Conservation (phyloP, 2,888 invertebrate genomes). For the Elmis aenea region DNA sequence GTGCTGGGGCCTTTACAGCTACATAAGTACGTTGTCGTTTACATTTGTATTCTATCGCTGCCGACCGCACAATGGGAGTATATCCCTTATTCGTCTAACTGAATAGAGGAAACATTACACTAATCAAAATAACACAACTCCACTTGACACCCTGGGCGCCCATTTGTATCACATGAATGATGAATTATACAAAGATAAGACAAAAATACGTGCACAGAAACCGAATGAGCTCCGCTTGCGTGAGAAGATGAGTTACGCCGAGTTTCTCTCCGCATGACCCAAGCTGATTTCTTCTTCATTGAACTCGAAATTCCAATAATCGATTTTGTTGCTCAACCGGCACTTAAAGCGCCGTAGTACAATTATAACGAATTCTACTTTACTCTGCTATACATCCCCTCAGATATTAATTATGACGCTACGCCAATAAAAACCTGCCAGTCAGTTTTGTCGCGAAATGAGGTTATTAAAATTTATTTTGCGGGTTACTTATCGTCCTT, state of each 20-base stretch:
- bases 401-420: too few relatives aligned
- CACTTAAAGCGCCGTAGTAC: too few relatives aligned
- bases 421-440: too few relatives aligned
- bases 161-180: constrained; percentile 40
- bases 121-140: constrained; percentile 40
- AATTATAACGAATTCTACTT: too few relatives aligned
- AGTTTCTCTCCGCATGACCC: constrained; percentile 19
- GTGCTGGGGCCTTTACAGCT: too few relatives aligned
- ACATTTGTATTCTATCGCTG: constrained; percentile 38
- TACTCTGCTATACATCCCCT: too few relatives aligned
- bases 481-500: too few relatives aligned
- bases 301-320: constrained; percentile 23
- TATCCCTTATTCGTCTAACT: constrained; percentile 35
- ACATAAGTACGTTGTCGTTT: constrained; percentile 19
- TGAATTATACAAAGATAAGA: constrained; percentile 41
- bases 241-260: constrained; percentile 24
- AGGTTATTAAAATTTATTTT: too few relatives aligned
- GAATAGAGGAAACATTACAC: constrained; percentile 41
- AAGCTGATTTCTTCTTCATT: constrained; percentile 25
- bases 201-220: constrained; percentile 41
- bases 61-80: constrained; percentile 34
- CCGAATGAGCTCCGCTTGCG: constrained; percentile 29
- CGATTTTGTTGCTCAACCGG: too few relatives aligned
- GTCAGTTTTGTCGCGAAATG: too few relatives aligned
- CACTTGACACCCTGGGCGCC: constrained; percentile 37